phyloP scores from a whole-genome alignment of 2,888 invertebrate species.

The Pecten maximus region DNA sequence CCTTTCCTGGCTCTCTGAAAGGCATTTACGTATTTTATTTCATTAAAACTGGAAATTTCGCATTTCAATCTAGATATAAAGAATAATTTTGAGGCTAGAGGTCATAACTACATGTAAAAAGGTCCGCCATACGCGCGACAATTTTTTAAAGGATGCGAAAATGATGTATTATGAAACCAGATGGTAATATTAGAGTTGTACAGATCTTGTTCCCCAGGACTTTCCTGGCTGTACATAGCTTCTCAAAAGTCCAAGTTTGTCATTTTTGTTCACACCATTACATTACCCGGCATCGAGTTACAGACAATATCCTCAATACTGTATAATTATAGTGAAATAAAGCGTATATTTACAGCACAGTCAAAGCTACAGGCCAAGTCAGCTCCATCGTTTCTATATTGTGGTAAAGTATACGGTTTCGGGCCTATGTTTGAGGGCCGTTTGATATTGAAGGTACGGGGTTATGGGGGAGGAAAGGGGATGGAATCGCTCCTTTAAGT shows the following conservation, averaged over 20 bases:
- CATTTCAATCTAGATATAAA: background rate
- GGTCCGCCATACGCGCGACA: background rate
- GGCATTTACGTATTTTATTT: constrained; percentile 18
- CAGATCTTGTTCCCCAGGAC: background rate
- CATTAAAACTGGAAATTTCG: background rate
- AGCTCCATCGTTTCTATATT: background rate
- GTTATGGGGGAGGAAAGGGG: background rate
- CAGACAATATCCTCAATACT: background rate
- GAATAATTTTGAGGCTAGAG: background rate
- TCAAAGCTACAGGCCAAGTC: background rate
- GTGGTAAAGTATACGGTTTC: constrained; percentile 1
- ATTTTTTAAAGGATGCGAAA: background rate
- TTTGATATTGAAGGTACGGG: constrained; percentile 1
- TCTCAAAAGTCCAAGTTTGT: constrained; percentile 14
- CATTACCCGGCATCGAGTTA: background rate
- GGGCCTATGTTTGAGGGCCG: background rate
- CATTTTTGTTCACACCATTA: constrained; percentile 1
- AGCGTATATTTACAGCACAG: constrained; percentile 23
- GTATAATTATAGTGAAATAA: constrained; percentile 33
- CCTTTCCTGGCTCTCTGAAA: background rate
- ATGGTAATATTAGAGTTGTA: background rate
- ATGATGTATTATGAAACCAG: background rate
- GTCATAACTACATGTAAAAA: background rate
- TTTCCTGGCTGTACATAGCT: background rate
- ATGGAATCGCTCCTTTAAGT: background rate